Base-by-base conservation (phyloP, 2,113 vertebrate species). In the Melanotaenia duboulayi region DNA sequence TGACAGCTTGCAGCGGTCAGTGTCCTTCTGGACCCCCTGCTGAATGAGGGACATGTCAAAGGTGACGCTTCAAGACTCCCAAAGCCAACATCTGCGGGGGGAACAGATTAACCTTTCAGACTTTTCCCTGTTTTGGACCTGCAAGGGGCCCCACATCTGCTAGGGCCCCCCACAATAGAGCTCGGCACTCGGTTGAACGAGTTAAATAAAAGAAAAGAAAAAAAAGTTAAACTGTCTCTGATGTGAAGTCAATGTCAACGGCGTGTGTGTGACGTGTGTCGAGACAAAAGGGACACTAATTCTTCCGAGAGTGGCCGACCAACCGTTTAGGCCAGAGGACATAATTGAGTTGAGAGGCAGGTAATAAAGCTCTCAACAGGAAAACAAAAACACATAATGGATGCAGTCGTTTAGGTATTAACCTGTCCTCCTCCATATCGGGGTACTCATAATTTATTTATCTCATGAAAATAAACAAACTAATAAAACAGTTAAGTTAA, bases 11-110 rank as follows among this genome's bases (percentile, higher is more conserved):
- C 90, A 89, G 90, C 83, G 92, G 92, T 91, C 93, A 94, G 92
- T 93, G 92, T 93, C 87, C 91, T 88, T 91, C 92, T 92, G 90
- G 79, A 89, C 88, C 88, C 91, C 91, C 86, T 40, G 86, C 92
- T 90, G 90, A 94, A 91, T 91, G 87, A 88, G 92, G 90, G 88
- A 90, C 92, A 90, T 96, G 95, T 96, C 95, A 96, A 96, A 96
- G 95, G 95, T 96, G 95, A 96, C 92, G 94, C 95, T 94, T 95
- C 92, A 93, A 95, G 94, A 95, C 95, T 96, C 94, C 92, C 88
- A 90, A 94, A 94, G 95, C 93, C 92, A 95, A 93, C 94, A 96
- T 95, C 94, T 96, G 95, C 94, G 93, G 92, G 88, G 85, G 89
- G 86, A 48, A 91, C 93, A 95, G 94, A 95, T 95, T 94, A 95